phyloP scores from a whole-genome alignment of 1,140 invertebrate species.

The Ooceraea biroi region DNA sequence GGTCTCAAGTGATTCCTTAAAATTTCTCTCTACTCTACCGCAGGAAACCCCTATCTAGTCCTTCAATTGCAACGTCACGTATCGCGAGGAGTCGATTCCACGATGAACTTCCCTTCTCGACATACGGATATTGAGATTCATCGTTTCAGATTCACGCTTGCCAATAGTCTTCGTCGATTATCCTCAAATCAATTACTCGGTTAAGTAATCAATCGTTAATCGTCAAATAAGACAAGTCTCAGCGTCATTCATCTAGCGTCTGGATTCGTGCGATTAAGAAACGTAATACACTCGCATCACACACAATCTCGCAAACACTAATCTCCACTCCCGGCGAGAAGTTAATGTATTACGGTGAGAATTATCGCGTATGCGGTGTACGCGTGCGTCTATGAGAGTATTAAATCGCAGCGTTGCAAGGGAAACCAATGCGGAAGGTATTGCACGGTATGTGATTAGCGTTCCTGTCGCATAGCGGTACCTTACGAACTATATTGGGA shows the following conservation, averaged over 20 bases:
- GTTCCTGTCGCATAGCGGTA: conserved; percentile 78
- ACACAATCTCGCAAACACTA: conserved; percentile 9
- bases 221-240: conserved; percentile 14
- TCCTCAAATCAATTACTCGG: background rate
- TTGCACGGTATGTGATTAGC: conserved; percentile 73
- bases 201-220: background rate
- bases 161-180: background rate
- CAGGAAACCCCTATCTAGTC: background rate
- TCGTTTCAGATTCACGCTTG: no score
- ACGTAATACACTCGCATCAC: conserved; percentile 34
- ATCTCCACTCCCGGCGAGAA: conserved; percentile 23
- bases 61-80: conserved; percentile 15
- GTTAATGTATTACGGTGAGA: conserved; percentile 15
- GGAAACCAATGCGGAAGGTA: conserved; percentile 69
- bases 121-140: conserved; percentile 22
- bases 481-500: conserved; percentile 86
- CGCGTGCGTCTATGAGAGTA: conserved; percentile 6
- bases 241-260: background rate
- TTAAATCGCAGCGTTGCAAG: conserved; percentile 60
- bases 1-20: conserved; percentile 33
- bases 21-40: background rate
- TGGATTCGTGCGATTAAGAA: conserved; percentile 40
- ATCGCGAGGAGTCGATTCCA: background rate
- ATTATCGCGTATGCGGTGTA: conserved; percentile 45
- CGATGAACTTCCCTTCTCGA: conserved; percentile 14